Evolutionary conservation across 2,888 invertebrate genomes (phyloP), one percentile per base, ranked within the genome.

Genomic region (Polylopha cassiicola): DNA sequence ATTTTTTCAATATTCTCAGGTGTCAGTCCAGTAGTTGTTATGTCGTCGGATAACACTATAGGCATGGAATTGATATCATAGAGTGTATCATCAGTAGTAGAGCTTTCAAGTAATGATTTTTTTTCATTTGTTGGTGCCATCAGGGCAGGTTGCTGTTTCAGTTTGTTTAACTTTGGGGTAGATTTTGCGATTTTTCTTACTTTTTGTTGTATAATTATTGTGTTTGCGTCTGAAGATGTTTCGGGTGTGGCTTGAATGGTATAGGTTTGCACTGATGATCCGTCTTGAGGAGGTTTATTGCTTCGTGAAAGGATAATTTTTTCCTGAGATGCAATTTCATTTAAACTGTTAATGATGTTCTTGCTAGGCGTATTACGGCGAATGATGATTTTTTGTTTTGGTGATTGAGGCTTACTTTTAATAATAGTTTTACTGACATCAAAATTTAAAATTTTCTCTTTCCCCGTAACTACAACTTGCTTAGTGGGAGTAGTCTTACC

Each of bases 51-150:
- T 23, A 92, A 66, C 2, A 92, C 91, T 46, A 92, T 90, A 1
- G 92, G 92, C 91, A 92, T 92, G 1, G 91, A 91, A 65, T 91
- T 90, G 18, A 92, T 92, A 62, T 93, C 92, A 48, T 92, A 89
- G 47, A 89, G 72, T 39, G 78, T 62, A 34, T 86, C 86, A 46
- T 88, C 87, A 7, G 63, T 39, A 6, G 43, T 48, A 3, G 45
- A 33, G 6, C 32, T 28, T 28, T 50, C 51, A 10, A 38, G 43
- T 3, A 41, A 24, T 13, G 39, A 44, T 51, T 74, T 81, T 8
- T 49, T 45, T 29, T 77, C 72, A 45, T 53, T 63, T 6, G 65
- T 44, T 5, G 67, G 56, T n/a, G 69, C 46, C 5, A 73, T 56
- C n/a, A 80, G 55, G 7, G 75, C 70, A 34, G 68, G 63, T 38